phyloP scores from a whole-genome alignment of 2,797 vertebrate species.

The Acrossocheilus wenchowensis region DNA sequence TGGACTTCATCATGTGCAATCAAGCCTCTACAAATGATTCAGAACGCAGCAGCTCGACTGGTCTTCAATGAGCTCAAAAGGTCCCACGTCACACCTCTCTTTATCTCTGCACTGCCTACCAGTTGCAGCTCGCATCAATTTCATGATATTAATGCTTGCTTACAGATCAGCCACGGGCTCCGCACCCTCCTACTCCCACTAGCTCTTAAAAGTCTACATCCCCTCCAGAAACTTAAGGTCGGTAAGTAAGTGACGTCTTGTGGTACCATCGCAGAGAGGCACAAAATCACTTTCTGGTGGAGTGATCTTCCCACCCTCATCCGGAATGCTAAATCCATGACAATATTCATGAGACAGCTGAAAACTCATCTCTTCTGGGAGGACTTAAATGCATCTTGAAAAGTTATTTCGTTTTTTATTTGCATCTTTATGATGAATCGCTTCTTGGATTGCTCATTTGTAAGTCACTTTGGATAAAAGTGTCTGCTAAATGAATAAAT shows the following conservation, averaged over 20 bases:
- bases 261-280: background rate
- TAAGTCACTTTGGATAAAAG: background rate
- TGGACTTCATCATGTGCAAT: background rate
- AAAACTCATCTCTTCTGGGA: background rate
- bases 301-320: background rate
- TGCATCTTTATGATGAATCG: background rate
- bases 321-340: background rate
- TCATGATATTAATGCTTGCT: background rate
- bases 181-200: background rate
- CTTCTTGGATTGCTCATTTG: background rate
- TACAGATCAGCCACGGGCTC: background rate
- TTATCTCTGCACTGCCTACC: background rate
- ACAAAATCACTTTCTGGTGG: background rate
- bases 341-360: background rate
- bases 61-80: background rate
- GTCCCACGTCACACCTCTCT: background rate
- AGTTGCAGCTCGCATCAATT: background rate
- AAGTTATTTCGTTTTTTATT: background rate
- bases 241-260: background rate
- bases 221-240: background rate
- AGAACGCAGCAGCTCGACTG: background rate
- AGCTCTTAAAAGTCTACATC: background rate
- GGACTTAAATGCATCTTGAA: background rate
- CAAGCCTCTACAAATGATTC: background rate
- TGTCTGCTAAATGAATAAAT: background rate